These are phyloP conservation scores for Paracentrotus lividus DNA, from an alignment of 53 echinoderm and acorn worm genomes.

Conservation along the genomic window DNA sequence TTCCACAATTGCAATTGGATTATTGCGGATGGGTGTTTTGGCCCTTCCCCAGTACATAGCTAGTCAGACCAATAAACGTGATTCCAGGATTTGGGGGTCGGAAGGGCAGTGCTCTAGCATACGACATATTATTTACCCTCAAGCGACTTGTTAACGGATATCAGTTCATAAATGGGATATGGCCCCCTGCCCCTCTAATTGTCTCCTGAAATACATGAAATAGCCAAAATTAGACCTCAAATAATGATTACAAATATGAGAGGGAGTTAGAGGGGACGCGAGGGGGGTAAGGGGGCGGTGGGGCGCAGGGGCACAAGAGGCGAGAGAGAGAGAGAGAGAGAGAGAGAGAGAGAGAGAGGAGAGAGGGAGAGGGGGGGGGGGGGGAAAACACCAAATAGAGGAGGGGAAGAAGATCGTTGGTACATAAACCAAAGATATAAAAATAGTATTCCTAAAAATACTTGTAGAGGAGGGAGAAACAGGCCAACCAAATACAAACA, in stretches of 20 bases:
- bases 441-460: too few relatives aligned
- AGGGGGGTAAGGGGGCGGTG: neutral
- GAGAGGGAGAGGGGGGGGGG: neutral
- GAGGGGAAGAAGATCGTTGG: too few relatives aligned
- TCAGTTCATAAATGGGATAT: neutral
- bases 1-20: too few relatives aligned
- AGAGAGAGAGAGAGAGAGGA: neutral
- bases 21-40: too few relatives aligned
- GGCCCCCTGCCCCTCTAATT: slow-evolving; percentile 19
- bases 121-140: too few relatives aligned
- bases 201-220: neutral
- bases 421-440: too few relatives aligned
- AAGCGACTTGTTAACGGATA: neutral
- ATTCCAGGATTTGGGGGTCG: slow-evolving; percentile 3
- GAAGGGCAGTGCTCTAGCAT: neutral
- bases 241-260: neutral
- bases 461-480: too few relatives aligned
- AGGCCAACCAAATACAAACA: too few relatives aligned
- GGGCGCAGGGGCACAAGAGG: neutral
- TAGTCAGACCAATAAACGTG: neutral
- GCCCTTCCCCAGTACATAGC: too few relatives aligned
- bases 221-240: too few relatives aligned
- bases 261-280: neutral
- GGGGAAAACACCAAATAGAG: neutral
- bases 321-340: neutral